Conservation (phyloP, 2,113 vertebrate species). For the Sus scrofa region T2T-Sscrofa CM000814.6:66325001-66325500, state of each 20-base stretch:
- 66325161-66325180: background rate
- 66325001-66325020: background rate
- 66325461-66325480: background rate
- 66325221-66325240: background rate
- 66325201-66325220: background rate
- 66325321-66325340: fast-evolving
- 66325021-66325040: background rate
- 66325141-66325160: background rate
- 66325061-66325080: background rate
- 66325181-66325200: background rate
- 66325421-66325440: background rate
- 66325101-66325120: background rate
- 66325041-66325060: background rate
- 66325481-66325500: background rate
- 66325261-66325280: background rate
- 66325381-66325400: background rate
- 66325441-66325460: background rate
- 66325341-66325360: background rate
- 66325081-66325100: background rate
- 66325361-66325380: background rate
- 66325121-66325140: background rate
- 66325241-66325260: too few relatives aligned
- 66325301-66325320: background rate
- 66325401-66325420: background rate
- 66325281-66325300: too few relatives aligned